Evolutionary conservation across 1,140 invertebrate species (phyloP).

Genomic region (Drosophila seguyi): DNA sequence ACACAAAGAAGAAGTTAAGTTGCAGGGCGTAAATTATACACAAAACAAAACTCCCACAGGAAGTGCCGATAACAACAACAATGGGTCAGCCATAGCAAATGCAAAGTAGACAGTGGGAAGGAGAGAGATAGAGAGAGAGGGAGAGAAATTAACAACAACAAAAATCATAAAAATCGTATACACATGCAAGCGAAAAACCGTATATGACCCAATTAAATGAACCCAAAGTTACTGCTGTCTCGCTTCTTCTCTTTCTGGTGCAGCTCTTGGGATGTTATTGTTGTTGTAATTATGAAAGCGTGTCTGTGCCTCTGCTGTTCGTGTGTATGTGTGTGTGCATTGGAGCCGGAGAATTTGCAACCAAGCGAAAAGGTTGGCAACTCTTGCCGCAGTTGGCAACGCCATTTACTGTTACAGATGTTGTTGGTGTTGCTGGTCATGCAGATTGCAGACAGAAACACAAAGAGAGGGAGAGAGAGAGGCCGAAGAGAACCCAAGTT

Average conservation of each 20-base stretch:
- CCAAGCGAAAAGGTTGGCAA: slow-evolving; percentile 78
- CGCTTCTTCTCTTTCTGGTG: background rate
- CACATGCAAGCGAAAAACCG: slow-evolving; percentile 69
- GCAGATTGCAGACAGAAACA: slow-evolving; percentile 67
- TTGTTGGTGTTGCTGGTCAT: slow-evolving; percentile 57
- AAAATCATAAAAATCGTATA: slow-evolving; percentile 55
- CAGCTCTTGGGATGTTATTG: slow-evolving; percentile 25
- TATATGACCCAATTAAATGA: slow-evolving; percentile 81
- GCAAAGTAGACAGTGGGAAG: slow-evolving; percentile 8
- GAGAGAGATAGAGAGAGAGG: background rate
- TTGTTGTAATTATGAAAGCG: slow-evolving; percentile 77
- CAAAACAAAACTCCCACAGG: slow-evolving; percentile 71
- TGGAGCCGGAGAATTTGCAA: slow-evolving; percentile 76
- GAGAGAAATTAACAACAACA: slow-evolving; percentile 25
- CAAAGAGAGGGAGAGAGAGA: slow-evolving; percentile 36
- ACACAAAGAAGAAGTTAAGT: slow-evolving; percentile 46
- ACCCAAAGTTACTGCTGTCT: slow-evolving; percentile 43
- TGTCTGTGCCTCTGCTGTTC: slow-evolving; percentile 11
- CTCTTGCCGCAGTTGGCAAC: slow-evolving; percentile 66
- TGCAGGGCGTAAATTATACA: slow-evolving; percentile 61
- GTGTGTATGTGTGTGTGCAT: slow-evolving; percentile 58
- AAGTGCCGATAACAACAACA: slow-evolving; percentile 62
- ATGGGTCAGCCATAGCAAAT: slow-evolving; percentile 36
- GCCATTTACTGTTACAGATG: slow-evolving; percentile 49
- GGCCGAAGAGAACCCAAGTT: slow-evolving; percentile 21